Percentiles rank a stretch among this genome's conserved stretches.
phyloP scores from a whole-genome alignment of 2,113 vertebrate species.

The Microtus oregoni region DNA sequence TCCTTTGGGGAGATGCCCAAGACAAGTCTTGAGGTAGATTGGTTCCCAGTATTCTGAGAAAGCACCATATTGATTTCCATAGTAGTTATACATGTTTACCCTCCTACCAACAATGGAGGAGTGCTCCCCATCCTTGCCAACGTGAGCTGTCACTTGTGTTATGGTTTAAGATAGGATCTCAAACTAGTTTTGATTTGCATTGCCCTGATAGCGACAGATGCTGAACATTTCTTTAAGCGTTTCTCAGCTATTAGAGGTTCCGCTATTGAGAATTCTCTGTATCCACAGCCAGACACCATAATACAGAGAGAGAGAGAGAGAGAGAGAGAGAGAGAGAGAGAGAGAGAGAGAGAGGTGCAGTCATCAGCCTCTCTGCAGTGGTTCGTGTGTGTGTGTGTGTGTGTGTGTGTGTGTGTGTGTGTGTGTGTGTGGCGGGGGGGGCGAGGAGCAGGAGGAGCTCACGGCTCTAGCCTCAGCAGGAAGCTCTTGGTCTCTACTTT shows the following conservation, averaged over 20 bases:
- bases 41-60: not conserved
- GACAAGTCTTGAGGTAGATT: not conserved
- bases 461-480: not conserved
- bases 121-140: not conserved
- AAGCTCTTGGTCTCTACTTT: not conserved
- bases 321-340: too few species aligned
- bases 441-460: too few species aligned
- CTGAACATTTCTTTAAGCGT: not conserved
- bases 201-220: not conserved
- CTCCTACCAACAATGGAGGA: not conserved
- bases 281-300: not conserved
- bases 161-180: not conserved
- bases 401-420: too few species aligned
- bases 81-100: not conserved
- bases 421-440: too few species aligned
- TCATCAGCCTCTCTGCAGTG: too few species aligned
- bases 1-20: not conserved
- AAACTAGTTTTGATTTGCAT: not conserved
- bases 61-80: not conserved
- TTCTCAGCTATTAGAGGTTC: not conserved
- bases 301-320: too few species aligned
- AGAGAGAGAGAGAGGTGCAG: too few species aligned
- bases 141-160: not conserved
- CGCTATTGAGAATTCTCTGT: not conserved
- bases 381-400: too few species aligned